Conservation (phyloP, 2,113 vertebrate species). For the Sigmodon hispidus region DNA sequence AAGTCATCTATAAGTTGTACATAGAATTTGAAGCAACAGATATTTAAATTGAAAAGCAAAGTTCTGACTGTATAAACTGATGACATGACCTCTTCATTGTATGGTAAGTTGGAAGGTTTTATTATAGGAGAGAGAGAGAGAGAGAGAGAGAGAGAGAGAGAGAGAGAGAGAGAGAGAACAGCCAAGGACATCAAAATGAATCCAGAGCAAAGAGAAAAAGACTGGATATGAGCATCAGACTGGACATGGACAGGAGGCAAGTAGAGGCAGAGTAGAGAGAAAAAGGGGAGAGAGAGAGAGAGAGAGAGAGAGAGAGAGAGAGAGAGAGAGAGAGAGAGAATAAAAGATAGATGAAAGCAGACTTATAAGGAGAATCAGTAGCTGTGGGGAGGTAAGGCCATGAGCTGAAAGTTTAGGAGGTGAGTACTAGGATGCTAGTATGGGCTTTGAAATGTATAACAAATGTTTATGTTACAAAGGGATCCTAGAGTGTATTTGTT, state of each 20-base stretch:
- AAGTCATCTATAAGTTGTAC: not conserved
- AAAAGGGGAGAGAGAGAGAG: no score
- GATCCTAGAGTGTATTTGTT: not conserved
- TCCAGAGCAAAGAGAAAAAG: not conserved
- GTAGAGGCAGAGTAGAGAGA: not conserved
- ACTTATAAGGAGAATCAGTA: no score
- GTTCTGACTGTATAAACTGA: not conserved
- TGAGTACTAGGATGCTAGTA: no score
- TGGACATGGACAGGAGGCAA: not conserved
- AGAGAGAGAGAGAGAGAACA: not conserved
- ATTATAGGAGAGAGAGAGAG: not conserved
- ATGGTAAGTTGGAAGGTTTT: not conserved
- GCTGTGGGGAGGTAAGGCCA: no score
- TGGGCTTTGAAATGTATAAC: no score
- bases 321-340: not conserved
- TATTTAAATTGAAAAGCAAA: not conserved
- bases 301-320: not conserved
- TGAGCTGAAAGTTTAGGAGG: no score
- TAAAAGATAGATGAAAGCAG: no score
- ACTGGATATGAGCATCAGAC: not conserved
- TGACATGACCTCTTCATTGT: no score
- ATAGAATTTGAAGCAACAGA: not conserved
- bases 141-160: no score
- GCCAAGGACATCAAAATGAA: no score
- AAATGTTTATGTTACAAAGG: not conserved